phyloP scores from a whole-genome alignment of 2,113 vertebrate genomes.

The Mirza zaza region DNA sequence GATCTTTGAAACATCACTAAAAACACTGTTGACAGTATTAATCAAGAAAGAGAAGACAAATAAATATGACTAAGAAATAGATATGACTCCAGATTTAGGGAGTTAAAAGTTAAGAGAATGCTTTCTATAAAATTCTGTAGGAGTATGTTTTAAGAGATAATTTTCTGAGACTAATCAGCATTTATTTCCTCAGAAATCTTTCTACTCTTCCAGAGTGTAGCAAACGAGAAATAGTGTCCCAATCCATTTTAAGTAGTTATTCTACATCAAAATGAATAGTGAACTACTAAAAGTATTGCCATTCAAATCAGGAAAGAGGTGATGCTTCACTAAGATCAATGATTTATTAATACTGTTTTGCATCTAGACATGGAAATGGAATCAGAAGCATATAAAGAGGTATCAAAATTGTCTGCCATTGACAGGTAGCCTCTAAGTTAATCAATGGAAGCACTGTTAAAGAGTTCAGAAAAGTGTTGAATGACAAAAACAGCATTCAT shows the following conservation, averaged over 20 bases:
- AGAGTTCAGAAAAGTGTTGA: background rate
- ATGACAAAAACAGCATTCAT: background rate
- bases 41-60: background rate
- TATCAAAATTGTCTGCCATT: background rate
- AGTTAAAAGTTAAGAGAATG: background rate
- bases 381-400: background rate
- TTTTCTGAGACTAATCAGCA: background rate
- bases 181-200: background rate
- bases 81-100: background rate
- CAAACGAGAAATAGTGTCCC: background rate
- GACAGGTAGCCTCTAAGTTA: background rate
- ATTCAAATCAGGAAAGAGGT: background rate
- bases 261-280: background rate
- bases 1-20: background rate
- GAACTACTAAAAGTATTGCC: background rate
- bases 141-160: background rate
- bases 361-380: background rate
- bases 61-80: background rate
- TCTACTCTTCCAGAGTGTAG: background rate
- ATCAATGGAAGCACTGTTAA: background rate
- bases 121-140: background rate
- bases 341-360: background rate
- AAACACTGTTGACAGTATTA: slow-evolving; percentile 14
- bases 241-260: background rate
- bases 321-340: no score